Conservation (phyloP, 2,113 vertebrate genomes). For the Halichoeres trimaculatus region DNA sequence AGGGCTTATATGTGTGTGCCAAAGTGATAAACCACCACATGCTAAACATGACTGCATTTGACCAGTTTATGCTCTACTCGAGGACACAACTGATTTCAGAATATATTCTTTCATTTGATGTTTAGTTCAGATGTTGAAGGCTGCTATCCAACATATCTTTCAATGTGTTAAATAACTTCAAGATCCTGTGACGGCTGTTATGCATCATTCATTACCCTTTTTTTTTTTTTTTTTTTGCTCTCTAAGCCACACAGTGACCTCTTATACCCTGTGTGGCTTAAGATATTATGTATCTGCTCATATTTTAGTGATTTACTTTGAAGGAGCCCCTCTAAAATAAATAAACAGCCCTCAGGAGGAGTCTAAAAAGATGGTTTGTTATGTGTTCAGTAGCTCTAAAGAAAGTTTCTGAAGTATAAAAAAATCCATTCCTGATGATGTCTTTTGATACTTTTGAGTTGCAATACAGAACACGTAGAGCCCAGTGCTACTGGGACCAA, state of each 20-base stretch:
- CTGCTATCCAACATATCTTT: not conserved
- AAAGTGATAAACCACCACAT: not conserved
- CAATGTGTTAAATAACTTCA: not conserved
- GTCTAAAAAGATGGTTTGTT: not conserved
- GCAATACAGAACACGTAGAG: not conserved
- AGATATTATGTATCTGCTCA: not conserved
- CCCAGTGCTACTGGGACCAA: not conserved
- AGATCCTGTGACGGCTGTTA: not conserved
- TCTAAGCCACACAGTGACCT: constrained; percentile 12
- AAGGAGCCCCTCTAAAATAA: not conserved
- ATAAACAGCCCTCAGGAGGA: too few species aligned
- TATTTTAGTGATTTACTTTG: not conserved
- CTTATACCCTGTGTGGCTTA: not conserved
- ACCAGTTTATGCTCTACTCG: constrained; percentile 2
- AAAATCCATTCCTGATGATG: not conserved
- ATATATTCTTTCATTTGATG: not conserved
- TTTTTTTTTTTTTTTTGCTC: constrained; percentile 11
- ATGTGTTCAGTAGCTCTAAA: not conserved
- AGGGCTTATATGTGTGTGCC: not conserved
- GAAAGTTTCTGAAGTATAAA: not conserved
- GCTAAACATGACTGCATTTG: too few species aligned
- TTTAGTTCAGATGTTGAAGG: not conserved
- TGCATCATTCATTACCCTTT: not conserved
- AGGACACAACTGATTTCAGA: not conserved
- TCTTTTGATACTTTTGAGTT: not conserved